Evolutionary conservation across 2,797 vertebrate genomes (phyloP).

Genomic region (Micropoecilia bifurca): DNA sequence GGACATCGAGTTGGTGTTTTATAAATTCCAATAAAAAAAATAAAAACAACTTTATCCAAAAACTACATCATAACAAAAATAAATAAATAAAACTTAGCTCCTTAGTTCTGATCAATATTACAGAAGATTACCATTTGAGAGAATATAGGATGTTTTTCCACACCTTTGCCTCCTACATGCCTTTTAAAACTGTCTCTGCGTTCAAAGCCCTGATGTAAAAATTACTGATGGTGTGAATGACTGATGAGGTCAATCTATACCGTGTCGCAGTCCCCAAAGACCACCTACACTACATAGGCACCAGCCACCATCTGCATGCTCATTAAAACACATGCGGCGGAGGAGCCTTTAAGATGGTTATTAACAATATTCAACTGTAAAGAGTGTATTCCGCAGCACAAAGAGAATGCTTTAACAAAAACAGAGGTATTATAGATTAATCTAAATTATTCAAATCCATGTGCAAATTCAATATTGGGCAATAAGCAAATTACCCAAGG

Average conservation of each 20-base stretch:
- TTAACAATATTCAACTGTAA: conserved; percentile 4
- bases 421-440: conserved; percentile 9
- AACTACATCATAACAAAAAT: background rate
- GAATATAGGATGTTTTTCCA: conserved; percentile 17
- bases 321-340: conserved; percentile 48
- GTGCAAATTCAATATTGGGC: background rate
- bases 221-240: conserved; percentile 1
- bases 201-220: background rate
- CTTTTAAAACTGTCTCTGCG: conserved; percentile 12
- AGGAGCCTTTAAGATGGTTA: conserved; percentile 14
- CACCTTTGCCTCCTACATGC: background rate
- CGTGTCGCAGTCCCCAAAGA: conserved; percentile 19
- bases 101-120: background rate
- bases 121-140: background rate
- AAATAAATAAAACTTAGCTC: background rate
- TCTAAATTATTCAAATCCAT: background rate
- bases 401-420: conserved; percentile 3
- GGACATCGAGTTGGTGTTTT: background rate
- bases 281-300: conserved; percentile 33
- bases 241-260: conserved; percentile 30
- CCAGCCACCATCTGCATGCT: conserved; percentile 19
- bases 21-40: background rate
- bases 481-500: background rate
- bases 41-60: background rate
- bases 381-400: conserved; percentile 22